Evolutionary conservation across 2,113 vertebrate species (phyloP).

Genomic region (Salvelinus sp.): DNA sequence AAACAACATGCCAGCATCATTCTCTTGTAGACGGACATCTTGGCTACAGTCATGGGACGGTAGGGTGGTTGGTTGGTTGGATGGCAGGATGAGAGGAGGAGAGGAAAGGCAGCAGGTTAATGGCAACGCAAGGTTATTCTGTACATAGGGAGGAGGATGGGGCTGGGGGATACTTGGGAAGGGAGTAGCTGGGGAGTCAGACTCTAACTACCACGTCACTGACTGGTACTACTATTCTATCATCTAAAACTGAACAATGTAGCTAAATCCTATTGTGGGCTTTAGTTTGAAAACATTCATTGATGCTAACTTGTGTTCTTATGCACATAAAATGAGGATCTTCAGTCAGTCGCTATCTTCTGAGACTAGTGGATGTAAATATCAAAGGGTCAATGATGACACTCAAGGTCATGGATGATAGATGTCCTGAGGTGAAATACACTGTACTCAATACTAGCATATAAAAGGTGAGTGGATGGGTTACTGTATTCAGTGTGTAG

Average conservation of each 20-base stretch:
- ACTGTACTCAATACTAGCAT: too few species aligned
- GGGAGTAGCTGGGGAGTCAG: not conserved
- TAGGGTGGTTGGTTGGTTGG: slow-evolving; percentile 64
- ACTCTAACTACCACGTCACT: not conserved
- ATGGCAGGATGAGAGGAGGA: slow-evolving; percentile 79
- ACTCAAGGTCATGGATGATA: slow-evolving; percentile 17
- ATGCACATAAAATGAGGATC: not conserved
- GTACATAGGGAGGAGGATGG: slow-evolving; percentile 59
- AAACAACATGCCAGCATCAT: slow-evolving; percentile 98
- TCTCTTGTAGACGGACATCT: slow-evolving; percentile 92
- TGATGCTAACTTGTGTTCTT: not conserved
- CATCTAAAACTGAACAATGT: not conserved
- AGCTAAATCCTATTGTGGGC: not conserved
- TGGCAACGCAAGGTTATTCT: slow-evolving; percentile 80
- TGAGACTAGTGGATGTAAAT: not conserved
- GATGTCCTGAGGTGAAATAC: not conserved
- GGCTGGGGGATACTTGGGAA: not conserved
- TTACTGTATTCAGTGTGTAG: too few species aligned
- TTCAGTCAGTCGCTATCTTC: not conserved
- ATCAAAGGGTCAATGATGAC: not conserved
- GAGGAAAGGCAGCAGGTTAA: slow-evolving; percentile 94
- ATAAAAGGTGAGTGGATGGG: too few species aligned
- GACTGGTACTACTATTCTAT: not conserved
- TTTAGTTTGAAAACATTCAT: not conserved
- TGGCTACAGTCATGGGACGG: slow-evolving; percentile 86